phyloP scores from a whole-genome alignment of 53 echinoderm and acorn worm genomes.

The Arbacia lixula region DNA sequence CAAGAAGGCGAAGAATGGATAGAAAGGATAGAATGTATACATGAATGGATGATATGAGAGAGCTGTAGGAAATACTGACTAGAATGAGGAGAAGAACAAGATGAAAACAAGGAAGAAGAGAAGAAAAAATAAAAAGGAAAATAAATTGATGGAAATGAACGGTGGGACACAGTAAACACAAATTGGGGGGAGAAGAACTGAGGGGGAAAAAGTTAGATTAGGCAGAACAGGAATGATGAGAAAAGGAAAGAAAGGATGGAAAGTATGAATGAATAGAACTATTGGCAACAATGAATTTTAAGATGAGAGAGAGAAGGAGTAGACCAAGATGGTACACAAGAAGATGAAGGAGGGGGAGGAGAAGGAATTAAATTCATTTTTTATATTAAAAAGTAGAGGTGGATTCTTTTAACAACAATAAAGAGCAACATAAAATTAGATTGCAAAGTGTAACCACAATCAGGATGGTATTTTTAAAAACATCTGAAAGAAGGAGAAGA shows the following conservation, averaged over 20 bases:
- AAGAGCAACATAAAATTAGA: too few relatives aligned
- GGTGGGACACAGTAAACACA: neutral
- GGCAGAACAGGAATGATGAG: neutral
- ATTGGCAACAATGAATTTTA: neutral
- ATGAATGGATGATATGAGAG: neutral
- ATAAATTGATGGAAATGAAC: neutral
- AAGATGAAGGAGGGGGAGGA: too few relatives aligned
- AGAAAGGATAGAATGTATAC: neutral
- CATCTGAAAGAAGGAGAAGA: too few relatives aligned
- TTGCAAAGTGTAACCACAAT: too few relatives aligned
- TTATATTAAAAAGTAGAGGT: too few relatives aligned
- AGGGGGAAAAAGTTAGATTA: neutral
- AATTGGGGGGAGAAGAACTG: neutral
- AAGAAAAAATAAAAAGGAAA: neutral
- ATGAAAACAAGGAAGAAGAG: neutral
- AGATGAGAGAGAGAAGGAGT: neutral
- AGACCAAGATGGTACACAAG: too few relatives aligned
- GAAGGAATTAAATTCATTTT: too few relatives aligned
- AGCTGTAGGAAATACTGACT: neutral
- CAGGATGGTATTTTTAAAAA: too few relatives aligned
- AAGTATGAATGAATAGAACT: neutral
- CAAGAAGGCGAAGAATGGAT: neutral
- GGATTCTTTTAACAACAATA: too few relatives aligned
- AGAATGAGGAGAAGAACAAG: neutral
- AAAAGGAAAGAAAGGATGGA: neutral